Evolutionary conservation across 2,113 vertebrate species (phyloP), one percentile per base, ranked within the genome.

Genomic region (Saccopteryx leptura): DNA sequence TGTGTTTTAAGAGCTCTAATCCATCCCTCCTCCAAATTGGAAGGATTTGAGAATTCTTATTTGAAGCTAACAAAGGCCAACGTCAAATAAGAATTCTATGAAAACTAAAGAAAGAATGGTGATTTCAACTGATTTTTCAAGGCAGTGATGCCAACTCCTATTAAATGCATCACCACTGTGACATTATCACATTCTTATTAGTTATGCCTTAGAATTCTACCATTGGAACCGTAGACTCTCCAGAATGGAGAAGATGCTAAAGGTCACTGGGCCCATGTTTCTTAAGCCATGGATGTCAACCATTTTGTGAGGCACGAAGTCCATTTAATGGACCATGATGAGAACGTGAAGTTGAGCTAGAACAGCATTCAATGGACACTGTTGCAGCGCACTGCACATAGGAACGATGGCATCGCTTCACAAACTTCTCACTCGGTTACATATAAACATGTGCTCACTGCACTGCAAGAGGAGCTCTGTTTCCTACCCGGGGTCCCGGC

Each of bases 311-410:
- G 65, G 54, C 52, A 46, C 75, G 74, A 96, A 81, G 94, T 93
- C 78, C 52, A 21, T 46, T 74, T 71, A 65, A n/a, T 12, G 19
- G 26, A 31, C 21, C 78, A 56, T 24, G 63, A 69, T 5, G 18
- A 87, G 39, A 75, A 83, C 58, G 24, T 71, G 83, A 93, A 93
- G 60, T 8, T 66, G 65, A 95, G 72, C 84, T 23, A 31, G 21
- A 96, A 61, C 23, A 68, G 46, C 92, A 74, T 52, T n/a, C 48
- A 94, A 9, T 13, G 60, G 69, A 84, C 60, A 88, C 17, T 2
- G 48, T 15, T 24, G 54, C 52, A 26, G 17, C 33, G 13, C 31
- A 3, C 68, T 15, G 26, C 39, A 61, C 71, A 68, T 3, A 23
- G 15, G 7, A 48, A 92, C 84, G 23, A 4, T 11, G 31, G n/a